Conservation (phyloP, 2,888 invertebrate genomes). For the Meteorus colon region DNA sequence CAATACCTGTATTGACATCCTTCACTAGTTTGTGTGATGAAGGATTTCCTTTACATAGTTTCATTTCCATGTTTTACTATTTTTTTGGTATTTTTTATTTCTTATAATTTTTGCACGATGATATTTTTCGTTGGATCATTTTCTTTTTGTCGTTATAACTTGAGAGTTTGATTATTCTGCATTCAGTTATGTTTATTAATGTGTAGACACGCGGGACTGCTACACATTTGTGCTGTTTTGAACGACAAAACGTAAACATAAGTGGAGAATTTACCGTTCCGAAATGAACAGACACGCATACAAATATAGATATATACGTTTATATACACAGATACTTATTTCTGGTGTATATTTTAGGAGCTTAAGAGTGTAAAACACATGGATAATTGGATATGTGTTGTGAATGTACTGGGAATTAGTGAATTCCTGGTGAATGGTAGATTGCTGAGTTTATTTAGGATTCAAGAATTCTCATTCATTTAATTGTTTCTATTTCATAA, state of each 20-base stretch:
- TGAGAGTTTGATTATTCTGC: constrained; percentile 20
- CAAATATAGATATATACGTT: constrained; percentile 29
- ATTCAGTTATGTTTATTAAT: constrained; percentile 31
- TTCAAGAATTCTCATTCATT: not conserved
- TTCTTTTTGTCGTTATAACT: not conserved
- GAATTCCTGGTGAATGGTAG: not conserved
- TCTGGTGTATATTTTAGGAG: constrained; percentile 42
- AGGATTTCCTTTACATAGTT: too few species aligned
- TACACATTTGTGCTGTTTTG: constrained; percentile 47
- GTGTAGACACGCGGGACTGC: constrained; percentile 37
- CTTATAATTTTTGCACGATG: not conserved
- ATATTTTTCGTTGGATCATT: not conserved
- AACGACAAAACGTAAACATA: constrained; percentile 69
- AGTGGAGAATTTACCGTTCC: constrained; percentile 49
- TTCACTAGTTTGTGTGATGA: too few species aligned
- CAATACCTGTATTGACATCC: not conserved
- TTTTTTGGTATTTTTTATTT: not conserved
- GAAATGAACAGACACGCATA: constrained; percentile 38
- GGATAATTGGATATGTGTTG: not conserved
- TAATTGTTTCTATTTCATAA: not conserved
- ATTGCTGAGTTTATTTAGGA: not conserved
- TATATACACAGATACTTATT: constrained; percentile 10
- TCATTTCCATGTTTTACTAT: not conserved
- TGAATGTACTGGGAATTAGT: not conserved
- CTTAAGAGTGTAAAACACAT: constrained; percentile 16